These are phyloP conservation scores for Augiades crinisus DNA, from an alignment of 2,888 invertebrate genomes.

Conservation along the genomic window DNA sequence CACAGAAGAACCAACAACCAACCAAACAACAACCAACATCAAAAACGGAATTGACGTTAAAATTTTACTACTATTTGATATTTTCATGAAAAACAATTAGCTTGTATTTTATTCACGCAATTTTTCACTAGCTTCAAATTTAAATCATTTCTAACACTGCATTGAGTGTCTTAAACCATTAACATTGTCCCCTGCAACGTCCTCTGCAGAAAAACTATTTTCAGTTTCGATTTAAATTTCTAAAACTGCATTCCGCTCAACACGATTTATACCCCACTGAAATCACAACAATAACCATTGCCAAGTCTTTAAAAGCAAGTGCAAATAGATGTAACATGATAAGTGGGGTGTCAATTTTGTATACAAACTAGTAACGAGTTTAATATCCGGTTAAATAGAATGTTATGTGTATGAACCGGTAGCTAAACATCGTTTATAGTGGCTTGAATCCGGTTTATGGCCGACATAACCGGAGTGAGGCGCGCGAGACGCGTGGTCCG, in stretches of 20 bases:
- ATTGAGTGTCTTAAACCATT: too few relatives aligned
- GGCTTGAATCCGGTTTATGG: slow-evolving; percentile 4
- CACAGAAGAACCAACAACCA: too few relatives aligned
- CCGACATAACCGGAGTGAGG: background rate
- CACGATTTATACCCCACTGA: background rate
- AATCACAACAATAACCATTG: slow-evolving; percentile 4
- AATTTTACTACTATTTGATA: too few relatives aligned
- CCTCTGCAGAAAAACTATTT: background rate
- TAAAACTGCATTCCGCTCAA: background rate
- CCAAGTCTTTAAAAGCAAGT: slow-evolving; percentile 5
- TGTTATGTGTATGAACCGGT: slow-evolving; percentile 1
- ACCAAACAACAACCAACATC: too few relatives aligned
- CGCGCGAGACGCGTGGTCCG: background rate
- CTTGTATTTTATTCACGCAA: too few relatives aligned
- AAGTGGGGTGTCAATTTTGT: slow-evolving; percentile 1
- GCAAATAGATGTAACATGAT: background rate
- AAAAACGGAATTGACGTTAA: too few relatives aligned
- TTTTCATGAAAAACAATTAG: too few relatives aligned
- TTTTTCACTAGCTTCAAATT: too few relatives aligned
- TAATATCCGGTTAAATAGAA: background rate
- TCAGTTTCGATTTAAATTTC: background rate
- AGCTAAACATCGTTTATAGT: slow-evolving; percentile 4
- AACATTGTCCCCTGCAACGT: background rate
- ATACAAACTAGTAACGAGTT: background rate
- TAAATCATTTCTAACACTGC: too few relatives aligned